Evolutionary conservation across 2,888 invertebrate species (phyloP), one percentile per base, ranked within the genome.

Genomic region (Villa cingulata): DNA sequence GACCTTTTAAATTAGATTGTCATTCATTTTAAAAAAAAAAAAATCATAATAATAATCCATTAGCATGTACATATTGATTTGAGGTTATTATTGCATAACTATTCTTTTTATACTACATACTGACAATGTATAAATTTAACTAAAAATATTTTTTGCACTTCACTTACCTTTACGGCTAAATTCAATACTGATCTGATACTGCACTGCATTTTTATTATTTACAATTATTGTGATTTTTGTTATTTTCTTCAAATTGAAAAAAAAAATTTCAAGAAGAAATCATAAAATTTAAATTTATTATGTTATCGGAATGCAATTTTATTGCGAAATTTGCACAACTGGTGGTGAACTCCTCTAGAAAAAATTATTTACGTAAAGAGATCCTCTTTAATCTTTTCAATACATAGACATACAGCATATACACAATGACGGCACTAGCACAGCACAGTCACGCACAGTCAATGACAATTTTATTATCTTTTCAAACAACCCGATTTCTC

Each of bases 161-260:
- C 40, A 44, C 37, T 46, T 49, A 53, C 52, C 48, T 48, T 53
- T 41, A 44, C 23, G 10, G 49, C 49, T 34, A 45, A 45, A 37
- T 45, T 36, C 39, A 53, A 34, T 16, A 43, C 45, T 27, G 43
- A 45, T 23, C 52, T 47, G 36, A 53, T 46, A n/a, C 43, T 45
- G 39, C 45, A 49, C 49, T 53, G 52, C 52, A 53, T 53, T 48
- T 45, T 40, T n/a, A 12, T 7, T 12, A 12, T 12, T 32, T 32
- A 32, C 4, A 12, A 32, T 32, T 32, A 12, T 32, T 32, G 7
- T 27, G 10, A 27, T 27, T 6, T 27, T 27, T 27, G n/a, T n/a
- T n/a, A 4, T 23, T 23, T 23, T 6, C 7, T 23, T 23, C 7
- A 23, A 7, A 23, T 23, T n/a, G n/a, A n/a, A n/a, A 27, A 27